phyloP scores from a whole-genome alignment of 2,888 invertebrate genomes.

The Melanargia galathea region DNA sequence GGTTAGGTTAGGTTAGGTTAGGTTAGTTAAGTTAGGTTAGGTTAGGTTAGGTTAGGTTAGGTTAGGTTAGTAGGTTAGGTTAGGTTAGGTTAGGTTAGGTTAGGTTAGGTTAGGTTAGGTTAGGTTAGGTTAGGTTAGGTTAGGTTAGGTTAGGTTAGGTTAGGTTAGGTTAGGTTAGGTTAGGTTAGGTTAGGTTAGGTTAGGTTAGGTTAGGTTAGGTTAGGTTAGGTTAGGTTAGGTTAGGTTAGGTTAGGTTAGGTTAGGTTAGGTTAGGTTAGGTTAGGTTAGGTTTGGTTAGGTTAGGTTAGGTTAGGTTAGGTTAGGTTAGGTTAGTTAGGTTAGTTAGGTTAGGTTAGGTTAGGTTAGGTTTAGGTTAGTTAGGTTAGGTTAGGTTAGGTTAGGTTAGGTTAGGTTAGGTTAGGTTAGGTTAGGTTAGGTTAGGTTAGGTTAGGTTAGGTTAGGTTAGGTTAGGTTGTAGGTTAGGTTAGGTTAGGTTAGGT shows the following conservation, averaged over 20 bases:
- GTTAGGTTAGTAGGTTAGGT: conserved; percentile 18
- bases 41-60: conserved; percentile 38
- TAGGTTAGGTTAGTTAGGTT: conserved; percentile 28
- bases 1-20: conserved; percentile 31
- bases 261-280: conserved; percentile 32
- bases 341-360: conserved; percentile 24
- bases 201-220: conserved; percentile 31
- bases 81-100: conserved; percentile 36
- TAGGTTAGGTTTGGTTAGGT: conserved; percentile 33
- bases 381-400: conserved; percentile 31
- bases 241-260: conserved; percentile 32
- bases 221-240: conserved; percentile 32
- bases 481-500: conserved; percentile 28
- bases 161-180: conserved; percentile 36
- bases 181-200: conserved; percentile 23
- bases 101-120: conserved; percentile 31
- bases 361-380: conserved; percentile 31
- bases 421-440: conserved; percentile 33
- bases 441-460: conserved; percentile 32
- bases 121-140: conserved; percentile 36
- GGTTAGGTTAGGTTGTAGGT: conserved; percentile 28
- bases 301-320: conserved; percentile 31
- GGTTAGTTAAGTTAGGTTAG: conserved; percentile 35
- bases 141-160: conserved; percentile 37
- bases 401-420: conserved; percentile 31